These are phyloP conservation scores for Canis aureus DNA, from an alignment of 2,113 vertebrate genomes.

Conservation along the genomic window DNA sequence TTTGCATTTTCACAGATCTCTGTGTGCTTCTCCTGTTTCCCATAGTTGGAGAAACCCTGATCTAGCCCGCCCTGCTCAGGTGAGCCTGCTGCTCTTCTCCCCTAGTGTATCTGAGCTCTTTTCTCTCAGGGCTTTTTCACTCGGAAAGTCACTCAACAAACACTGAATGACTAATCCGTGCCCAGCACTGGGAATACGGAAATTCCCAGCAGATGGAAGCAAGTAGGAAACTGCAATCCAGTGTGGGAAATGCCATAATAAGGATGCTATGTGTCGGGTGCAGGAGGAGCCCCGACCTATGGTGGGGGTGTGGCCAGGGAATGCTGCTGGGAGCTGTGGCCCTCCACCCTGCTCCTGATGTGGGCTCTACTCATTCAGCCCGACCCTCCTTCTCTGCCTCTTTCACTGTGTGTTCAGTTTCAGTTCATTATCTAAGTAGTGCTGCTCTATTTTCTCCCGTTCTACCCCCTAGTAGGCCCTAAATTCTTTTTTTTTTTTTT, in stretches of 20 bases:
- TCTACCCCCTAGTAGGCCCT: not conserved
- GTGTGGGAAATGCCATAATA: not conserved
- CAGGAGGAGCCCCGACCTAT: not conserved
- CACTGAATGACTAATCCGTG: not conserved
- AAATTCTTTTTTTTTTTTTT: too few species aligned
- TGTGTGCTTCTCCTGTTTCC: too few species aligned
- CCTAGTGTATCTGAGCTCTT: not conserved
- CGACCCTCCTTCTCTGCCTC: too few species aligned
- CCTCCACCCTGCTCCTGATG: not conserved
- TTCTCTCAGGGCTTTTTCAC: not conserved
- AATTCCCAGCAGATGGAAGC: not conserved
- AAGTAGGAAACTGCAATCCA: not conserved
- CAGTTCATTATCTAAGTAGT: not conserved
- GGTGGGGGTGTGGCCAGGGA: not conserved
- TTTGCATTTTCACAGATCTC: not conserved
- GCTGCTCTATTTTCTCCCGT: not conserved
- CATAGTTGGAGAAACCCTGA: not conserved
- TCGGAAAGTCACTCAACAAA: constrained; percentile 31
- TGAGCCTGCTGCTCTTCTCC: not conserved
- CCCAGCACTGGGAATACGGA: not conserved
- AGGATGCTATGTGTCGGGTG: not conserved
- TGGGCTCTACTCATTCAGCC: not conserved
- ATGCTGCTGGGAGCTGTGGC: not conserved
- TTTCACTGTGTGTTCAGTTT: not conserved
- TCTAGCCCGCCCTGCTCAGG: not conserved